These are phyloP conservation scores for Gymnodraco acuticeps DNA, from an alignment of 2,797 vertebrate genomes.

Conservation along the genomic window DNA sequence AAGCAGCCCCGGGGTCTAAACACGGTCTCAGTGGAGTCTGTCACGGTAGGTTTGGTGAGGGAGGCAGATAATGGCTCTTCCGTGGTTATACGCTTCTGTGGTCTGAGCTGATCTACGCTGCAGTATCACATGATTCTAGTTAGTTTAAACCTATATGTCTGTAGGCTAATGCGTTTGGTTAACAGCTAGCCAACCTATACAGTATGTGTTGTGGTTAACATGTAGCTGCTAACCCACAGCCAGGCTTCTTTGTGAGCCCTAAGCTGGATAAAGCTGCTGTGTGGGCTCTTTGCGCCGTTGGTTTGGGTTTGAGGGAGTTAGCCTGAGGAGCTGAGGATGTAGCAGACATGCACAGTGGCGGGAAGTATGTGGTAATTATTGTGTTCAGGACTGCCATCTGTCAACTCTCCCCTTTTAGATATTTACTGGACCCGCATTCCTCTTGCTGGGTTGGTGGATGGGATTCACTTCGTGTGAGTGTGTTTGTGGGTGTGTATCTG, in stretches of 20 bases:
- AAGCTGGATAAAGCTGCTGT: constrained; percentile 61
- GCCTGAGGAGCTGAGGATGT: constrained; percentile 72
- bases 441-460: constrained; percentile 74
- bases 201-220: constrained; percentile 41
- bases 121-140: constrained; percentile 65
- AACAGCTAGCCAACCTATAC: constrained; percentile 48
- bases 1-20: constrained; percentile 67
- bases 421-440: constrained; percentile 84
- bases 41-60: constrained; percentile 75
- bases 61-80: constrained; percentile 71
- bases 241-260: constrained; percentile 52
- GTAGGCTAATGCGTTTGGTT: constrained; percentile 61
- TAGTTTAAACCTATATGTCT: constrained; percentile 62
- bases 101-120: constrained; percentile 49
- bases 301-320: constrained; percentile 69
- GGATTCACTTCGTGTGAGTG: constrained; percentile 62
- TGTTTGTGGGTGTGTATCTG: constrained; percentile 38
- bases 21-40: constrained; percentile 75
- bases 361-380: constrained; percentile 88
- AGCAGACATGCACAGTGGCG: constrained; percentile 80
- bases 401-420: constrained; percentile 82
- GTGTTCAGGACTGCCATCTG: constrained; percentile 83
- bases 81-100: constrained; percentile 62
- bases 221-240: constrained; percentile 50
- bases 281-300: constrained; percentile 57